Conservation (phyloP, 1,140 invertebrate genomes). For the Mya arenaria region DNA sequence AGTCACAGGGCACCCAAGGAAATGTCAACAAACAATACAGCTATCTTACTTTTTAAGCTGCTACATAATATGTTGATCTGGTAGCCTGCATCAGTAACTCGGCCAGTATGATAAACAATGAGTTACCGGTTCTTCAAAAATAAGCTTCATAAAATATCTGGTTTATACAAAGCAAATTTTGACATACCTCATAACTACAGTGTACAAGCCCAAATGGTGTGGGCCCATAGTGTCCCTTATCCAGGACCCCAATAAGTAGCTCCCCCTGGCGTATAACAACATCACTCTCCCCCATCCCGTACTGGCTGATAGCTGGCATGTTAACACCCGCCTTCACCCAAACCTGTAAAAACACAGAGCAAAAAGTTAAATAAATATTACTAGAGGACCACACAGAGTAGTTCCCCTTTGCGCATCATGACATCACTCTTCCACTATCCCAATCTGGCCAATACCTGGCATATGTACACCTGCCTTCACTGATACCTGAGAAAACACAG, state of each 20-base stretch:
- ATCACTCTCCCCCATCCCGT: slow-evolving; percentile 90
- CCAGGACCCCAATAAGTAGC: slow-evolving; percentile 95
- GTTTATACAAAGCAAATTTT: no score
- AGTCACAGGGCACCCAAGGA: background rate
- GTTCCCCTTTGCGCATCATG: slow-evolving; percentile 93
- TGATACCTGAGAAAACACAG: slow-evolving; percentile 84
- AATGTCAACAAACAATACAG: background rate
- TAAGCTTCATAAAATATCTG: no score
- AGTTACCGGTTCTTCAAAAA: no score
- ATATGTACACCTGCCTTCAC: slow-evolving; percentile 82
- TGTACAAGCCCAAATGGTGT: slow-evolving; percentile 97
- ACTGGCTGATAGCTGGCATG: slow-evolving; percentile 63
- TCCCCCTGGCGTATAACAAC: slow-evolving; percentile 95
- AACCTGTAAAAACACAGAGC: slow-evolving; percentile 76
- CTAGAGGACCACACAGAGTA: slow-evolving; percentile 96
- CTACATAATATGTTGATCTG: no score
- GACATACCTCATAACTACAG: slow-evolving; percentile 90
- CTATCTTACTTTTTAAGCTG: no score
- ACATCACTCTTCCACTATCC: slow-evolving; percentile 94
- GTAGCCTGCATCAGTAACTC: no score
- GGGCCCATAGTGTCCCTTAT: slow-evolving; percentile 98
- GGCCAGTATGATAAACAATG: no score
- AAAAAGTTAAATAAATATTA: no score
- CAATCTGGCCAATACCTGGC: slow-evolving; percentile 50
- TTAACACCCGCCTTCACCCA: slow-evolving; percentile 85